Evolutionary conservation across 2,888 invertebrate genomes (phyloP).

Genomic region (Elmis aenea): DNA sequence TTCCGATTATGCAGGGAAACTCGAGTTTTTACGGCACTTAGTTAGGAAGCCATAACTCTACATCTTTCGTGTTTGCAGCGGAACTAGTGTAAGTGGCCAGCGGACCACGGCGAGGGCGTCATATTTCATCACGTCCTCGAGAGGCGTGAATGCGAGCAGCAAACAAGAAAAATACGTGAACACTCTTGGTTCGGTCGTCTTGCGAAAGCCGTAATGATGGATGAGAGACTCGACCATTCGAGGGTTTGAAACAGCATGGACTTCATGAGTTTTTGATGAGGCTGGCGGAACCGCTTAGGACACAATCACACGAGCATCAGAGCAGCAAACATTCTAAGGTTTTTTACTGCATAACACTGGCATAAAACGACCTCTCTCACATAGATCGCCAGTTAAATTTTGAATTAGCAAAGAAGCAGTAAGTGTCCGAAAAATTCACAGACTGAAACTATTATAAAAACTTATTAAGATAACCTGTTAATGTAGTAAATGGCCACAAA

Average conservation of each 20-base stretch:
- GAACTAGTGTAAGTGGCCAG: slow-evolving; percentile 15
- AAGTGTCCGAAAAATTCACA: too few species aligned
- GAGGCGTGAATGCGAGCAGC: slow-evolving; percentile 13
- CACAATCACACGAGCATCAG: too few species aligned
- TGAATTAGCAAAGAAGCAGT: too few species aligned
- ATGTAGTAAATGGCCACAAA: too few species aligned
- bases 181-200: slow-evolving; percentile 10
- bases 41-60: slow-evolving; percentile 15
- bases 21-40: slow-evolving; percentile 7
- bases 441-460: too few species aligned
- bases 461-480: too few species aligned
- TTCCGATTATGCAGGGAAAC: slow-evolving; percentile 6
- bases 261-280: slow-evolving; percentile 17
- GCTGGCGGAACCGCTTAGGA: slow-evolving; percentile 7
- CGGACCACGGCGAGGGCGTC: slow-evolving; percentile 8
- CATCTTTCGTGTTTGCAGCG: slow-evolving; percentile 10
- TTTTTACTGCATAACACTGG: too few species aligned
- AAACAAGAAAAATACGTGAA: slow-evolving; percentile 17
- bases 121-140: slow-evolving; percentile 14
- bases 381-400: too few species aligned
- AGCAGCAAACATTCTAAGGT: too few species aligned
- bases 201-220: slow-evolving; percentile 13
- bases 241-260: slow-evolving; percentile 12
- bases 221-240: slow-evolving; percentile 15
- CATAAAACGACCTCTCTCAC: too few species aligned